A percentile compares a stretch with the other conserved stretches of the same genome.
Conservation (phyloP, 2,888 invertebrate genomes). For the Chydorus sphaericus region DNA sequence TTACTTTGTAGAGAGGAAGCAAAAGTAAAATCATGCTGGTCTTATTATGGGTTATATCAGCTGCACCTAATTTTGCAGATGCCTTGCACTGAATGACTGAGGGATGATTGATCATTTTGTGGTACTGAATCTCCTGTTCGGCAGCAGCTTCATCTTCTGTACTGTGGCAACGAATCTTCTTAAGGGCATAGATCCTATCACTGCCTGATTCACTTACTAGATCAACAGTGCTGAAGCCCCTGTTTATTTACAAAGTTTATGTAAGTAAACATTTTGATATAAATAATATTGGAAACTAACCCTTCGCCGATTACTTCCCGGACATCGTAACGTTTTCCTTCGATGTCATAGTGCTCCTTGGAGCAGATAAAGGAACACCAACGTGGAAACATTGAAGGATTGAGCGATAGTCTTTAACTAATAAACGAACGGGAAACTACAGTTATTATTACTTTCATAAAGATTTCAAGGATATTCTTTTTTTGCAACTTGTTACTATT, state of each 20-base stretch:
- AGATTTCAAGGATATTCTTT: too few species aligned
- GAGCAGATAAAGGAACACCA: conserved; percentile 55
- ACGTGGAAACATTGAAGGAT: too few species aligned
- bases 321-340: conserved; percentile 51
- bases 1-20: conserved; percentile 54
- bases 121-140: conserved; percentile 55
- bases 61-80: conserved; percentile 41
- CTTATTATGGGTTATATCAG: conserved; percentile 37
- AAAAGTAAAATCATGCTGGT: conserved; percentile 57
- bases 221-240: conserved; percentile 67
- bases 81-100: conserved; percentile 58
- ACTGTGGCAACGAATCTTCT: conserved; percentile 65
- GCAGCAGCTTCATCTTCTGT: conserved; percentile 56
- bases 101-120: conserved; percentile 50
- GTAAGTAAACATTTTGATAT: background rate
- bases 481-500: too few species aligned
- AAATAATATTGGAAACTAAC: conserved; percentile 23
- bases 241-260: conserved; percentile 25
- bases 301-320: conserved; percentile 36
- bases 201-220: conserved; percentile 51
- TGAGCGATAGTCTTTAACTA: too few species aligned
- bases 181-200: conserved; percentile 54
- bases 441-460: too few species aligned
- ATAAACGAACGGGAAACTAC: too few species aligned
- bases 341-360: conserved; percentile 51